These are phyloP conservation scores for Chaitophorus viminalis DNA, from an alignment of 2,888 invertebrate genomes.

Conservation along the genomic window DNA sequence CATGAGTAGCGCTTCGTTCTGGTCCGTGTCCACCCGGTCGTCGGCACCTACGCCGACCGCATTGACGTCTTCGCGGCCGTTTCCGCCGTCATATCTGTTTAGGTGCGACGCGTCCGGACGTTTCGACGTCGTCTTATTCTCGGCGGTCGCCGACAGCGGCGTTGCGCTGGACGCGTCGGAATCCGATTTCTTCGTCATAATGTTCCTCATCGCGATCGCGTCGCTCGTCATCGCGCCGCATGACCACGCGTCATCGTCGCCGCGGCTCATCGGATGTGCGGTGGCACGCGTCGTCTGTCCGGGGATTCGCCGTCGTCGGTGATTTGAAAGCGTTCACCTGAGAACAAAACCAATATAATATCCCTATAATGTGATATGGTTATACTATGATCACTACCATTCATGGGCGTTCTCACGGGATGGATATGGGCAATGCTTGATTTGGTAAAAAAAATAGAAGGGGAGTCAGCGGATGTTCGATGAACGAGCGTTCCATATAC, in stretches of 20 bases:
- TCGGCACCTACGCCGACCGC: neutral
- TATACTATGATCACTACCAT: too few species aligned
- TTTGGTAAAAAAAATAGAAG: too few species aligned
- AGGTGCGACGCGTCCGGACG: neutral
- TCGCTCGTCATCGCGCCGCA: neutral
- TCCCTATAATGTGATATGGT: too few species aligned
- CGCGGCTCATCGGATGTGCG: too few species aligned
- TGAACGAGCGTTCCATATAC: too few species aligned
- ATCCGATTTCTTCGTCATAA: neutral
- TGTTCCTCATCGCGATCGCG: neutral
- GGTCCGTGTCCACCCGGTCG: constrained; percentile 7
- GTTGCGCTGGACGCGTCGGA: neutral
- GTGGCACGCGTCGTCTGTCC: neutral
- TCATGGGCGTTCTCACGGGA: too few species aligned
- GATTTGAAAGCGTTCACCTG: too few species aligned
- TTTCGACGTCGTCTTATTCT: neutral
- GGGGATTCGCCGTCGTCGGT: neutral
- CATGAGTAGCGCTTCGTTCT: neutral
- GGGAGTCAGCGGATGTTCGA: too few species aligned
- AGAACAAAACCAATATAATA: too few species aligned
- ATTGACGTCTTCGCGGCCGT: neutral
- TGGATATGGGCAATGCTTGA: too few species aligned
- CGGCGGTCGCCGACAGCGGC: neutral
- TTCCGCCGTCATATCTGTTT: neutral
- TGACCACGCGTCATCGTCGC: neutral